Conservation (phyloP, 2,888 invertebrate genomes). For the Epiblema foenella region DNA sequence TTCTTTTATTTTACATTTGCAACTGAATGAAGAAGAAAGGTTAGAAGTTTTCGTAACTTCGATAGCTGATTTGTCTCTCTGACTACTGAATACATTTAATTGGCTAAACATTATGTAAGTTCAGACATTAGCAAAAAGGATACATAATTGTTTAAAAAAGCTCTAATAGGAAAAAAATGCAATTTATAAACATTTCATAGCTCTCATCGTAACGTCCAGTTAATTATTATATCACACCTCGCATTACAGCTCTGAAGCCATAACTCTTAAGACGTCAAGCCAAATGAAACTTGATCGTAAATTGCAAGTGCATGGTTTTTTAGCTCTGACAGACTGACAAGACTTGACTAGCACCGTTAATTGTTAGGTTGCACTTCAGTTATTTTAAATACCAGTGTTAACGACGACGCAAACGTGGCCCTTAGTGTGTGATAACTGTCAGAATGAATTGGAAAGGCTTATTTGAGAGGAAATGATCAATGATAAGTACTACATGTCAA, state of each 20-base stretch:
- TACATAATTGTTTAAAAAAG: neutral
- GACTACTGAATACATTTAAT: neutral
- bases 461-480: neutral
- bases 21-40: too few species aligned
- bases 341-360: slow-evolving; percentile 20
- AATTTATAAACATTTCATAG: neutral
- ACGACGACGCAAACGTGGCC: neutral
- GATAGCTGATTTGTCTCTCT: too few species aligned
- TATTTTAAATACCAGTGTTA: slow-evolving; percentile 9
- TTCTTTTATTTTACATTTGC: too few species aligned
- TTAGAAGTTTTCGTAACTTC: too few species aligned
- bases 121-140: neutral
- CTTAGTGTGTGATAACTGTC: neutral
- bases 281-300: slow-evolving; percentile 30
- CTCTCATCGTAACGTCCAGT: neutral
- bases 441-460: neutral
- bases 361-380: slow-evolving; percentile 26
- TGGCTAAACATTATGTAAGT: neutral
- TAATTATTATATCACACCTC: slow-evolving; percentile 23
- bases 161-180: neutral
- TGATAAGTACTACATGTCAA: neutral
- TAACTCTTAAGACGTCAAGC: slow-evolving; percentile 20
- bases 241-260: slow-evolving; percentile 19
- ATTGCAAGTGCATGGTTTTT: slow-evolving; percentile 20
- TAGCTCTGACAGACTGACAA: slow-evolving; percentile 14